Conservation (phyloP, 1,140 invertebrate genomes). For the Leucophenga varia region DNA sequence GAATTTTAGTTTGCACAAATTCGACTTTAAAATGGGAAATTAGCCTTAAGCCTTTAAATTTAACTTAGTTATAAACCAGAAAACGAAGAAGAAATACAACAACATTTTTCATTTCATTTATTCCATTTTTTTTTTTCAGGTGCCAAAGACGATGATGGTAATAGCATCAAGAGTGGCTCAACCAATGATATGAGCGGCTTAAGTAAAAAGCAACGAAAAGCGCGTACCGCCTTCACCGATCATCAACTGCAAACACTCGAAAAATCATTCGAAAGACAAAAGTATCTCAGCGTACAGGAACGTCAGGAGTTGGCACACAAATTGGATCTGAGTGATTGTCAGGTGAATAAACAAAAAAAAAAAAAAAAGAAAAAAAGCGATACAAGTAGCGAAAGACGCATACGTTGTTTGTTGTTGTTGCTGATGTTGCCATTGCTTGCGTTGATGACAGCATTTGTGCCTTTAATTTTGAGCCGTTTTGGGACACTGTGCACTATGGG, state of each 20-base stretch:
- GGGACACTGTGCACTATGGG: too few species aligned
- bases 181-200: constrained; percentile 57
- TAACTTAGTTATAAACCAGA: background rate
- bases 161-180: constrained; percentile 55
- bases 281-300: constrained; percentile 98
- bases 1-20: background rate
- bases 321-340: constrained; percentile 93
- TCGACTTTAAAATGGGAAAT: constrained; percentile 11
- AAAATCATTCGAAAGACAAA: constrained; percentile 96
- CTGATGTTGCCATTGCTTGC: too few species aligned
- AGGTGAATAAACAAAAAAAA: constrained; percentile 72
- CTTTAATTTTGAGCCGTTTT: too few species aligned
- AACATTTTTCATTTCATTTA: background rate
- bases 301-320: constrained; percentile 97
- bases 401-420: too few species aligned
- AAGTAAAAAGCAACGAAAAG: constrained; percentile 95
- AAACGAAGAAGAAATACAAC: too few species aligned
- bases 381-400: too few species aligned
- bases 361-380: background rate
- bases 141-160: constrained; percentile 54
- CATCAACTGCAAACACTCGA: constrained; percentile 96
- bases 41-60: constrained; percentile 22
- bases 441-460: too few species aligned
- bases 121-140: constrained; percentile 22
- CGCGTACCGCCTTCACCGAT: constrained; percentile 97